Evolutionary conservation across 2,888 invertebrate species (phyloP).

Genomic region (Nebria brevicollis): DNA sequence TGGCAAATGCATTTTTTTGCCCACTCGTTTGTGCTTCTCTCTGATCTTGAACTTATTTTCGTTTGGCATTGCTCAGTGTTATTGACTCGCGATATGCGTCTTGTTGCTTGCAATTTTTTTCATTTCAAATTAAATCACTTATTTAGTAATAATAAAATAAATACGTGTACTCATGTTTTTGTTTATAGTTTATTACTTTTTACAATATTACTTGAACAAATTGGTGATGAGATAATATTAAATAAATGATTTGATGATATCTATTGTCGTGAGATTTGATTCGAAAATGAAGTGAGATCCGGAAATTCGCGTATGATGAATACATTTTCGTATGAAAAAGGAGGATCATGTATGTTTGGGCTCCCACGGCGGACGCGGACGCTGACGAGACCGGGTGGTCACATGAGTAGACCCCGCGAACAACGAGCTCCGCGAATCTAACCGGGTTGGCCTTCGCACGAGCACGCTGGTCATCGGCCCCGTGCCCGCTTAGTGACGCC

Average conservation of each 20-base stretch:
- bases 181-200: too few species aligned
- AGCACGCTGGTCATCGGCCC: conserved; percentile 42
- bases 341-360: conserved; percentile 8
- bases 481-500: conserved; percentile 5
- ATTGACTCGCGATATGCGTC: not conserved
- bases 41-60: not conserved
- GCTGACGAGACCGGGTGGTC: not conserved
- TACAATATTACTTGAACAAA: too few species aligned
- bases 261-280: too few species aligned
- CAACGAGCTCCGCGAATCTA: conserved; percentile 10
- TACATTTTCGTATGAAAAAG: not conserved
- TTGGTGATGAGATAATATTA: too few species aligned
- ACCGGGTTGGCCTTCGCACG: conserved; percentile 39
- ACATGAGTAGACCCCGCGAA: not conserved
- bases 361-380: not conserved
- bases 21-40: not conserved
- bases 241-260: too few species aligned
- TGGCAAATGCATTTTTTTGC: not conserved
- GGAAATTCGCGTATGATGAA: not conserved
- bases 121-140: not conserved
- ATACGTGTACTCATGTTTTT: not conserved
- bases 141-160: not conserved
- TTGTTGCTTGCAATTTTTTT: not conserved
- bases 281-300: not conserved
- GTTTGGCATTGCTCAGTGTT: not conserved